phyloP scores from a whole-genome alignment of 2,113 vertebrate species.

The Turdus rufiventris region DNA sequence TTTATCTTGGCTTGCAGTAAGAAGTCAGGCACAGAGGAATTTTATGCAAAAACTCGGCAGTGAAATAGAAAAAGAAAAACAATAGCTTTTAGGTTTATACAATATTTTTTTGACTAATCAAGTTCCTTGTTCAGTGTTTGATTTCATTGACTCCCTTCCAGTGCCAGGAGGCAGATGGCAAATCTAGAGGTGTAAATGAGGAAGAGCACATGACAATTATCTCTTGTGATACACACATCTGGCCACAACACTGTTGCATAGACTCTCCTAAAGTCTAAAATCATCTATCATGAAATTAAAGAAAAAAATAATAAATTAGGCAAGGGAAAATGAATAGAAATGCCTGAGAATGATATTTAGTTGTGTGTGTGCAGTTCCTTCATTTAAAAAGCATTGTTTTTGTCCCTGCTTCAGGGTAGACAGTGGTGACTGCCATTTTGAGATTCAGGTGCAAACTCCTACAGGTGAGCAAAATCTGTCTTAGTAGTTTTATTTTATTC shows the following conservation, averaged over 20 bases:
- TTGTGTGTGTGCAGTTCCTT: not conserved
- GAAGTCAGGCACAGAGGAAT: not conserved
- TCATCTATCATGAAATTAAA: not conserved
- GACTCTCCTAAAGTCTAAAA: not conserved
- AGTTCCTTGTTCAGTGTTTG: not conserved
- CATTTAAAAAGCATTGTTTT: not conserved
- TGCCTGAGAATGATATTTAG: not conserved
- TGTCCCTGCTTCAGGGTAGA: not conserved
- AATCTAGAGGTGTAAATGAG: constrained; percentile 3
- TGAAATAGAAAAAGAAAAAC: not conserved
- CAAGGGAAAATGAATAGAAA: not conserved
- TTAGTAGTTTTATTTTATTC: not conserved
- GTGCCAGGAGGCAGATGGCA: not conserved
- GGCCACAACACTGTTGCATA: not conserved
- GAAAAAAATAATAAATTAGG: not conserved
- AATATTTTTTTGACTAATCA: not conserved
- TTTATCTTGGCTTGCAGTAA: not conserved
- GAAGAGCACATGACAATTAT: not conserved
- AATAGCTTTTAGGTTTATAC: not conserved
- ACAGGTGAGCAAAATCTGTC: not conserved
- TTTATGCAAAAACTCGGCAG: not conserved
- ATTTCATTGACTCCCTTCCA: not conserved
- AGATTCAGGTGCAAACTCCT: not conserved
- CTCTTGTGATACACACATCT: not conserved
- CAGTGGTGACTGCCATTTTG: not conserved